These are phyloP conservation scores for Nothoprocta pentlandii DNA, from an alignment of 2,113 vertebrate genomes.

Conservation along the genomic window DNA sequence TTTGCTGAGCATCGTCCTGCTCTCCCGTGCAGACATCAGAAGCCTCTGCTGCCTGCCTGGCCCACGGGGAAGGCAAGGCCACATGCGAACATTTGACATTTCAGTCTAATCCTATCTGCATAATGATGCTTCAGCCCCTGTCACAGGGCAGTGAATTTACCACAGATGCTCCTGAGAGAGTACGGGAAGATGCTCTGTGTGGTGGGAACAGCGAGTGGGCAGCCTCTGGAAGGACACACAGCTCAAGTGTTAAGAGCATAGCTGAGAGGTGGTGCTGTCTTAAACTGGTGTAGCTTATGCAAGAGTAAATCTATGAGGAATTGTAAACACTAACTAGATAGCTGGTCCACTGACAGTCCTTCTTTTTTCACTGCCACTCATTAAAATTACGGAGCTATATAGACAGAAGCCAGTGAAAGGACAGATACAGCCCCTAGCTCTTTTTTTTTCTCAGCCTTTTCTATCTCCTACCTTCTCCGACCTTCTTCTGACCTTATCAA, in stretches of 20 bases:
- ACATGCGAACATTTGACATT: constrained; percentile 18
- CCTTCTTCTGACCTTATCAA: not conserved
- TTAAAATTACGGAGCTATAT: not conserved
- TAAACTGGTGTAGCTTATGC: not conserved
- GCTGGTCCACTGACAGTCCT: not conserved
- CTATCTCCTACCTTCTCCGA: not conserved
- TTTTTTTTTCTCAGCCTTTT: not conserved
- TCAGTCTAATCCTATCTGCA: constrained; percentile 3
- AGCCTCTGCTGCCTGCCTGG: accelerated
- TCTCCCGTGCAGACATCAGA: not conserved
- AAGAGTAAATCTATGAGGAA: not conserved
- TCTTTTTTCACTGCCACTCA: not conserved
- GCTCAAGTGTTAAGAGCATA: not conserved
- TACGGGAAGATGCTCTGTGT: not conserved
- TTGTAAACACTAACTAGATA: not conserved
- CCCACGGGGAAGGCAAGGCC: not conserved
- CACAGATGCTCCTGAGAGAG: not conserved
- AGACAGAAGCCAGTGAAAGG: not conserved
- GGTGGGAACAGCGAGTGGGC: accelerated
- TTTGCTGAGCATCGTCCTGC: not conserved
- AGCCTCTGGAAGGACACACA: not conserved
- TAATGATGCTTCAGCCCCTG: not conserved
- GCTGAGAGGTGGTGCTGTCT: not conserved
- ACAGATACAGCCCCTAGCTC: not conserved
- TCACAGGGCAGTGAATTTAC: not conserved